Evolutionary conservation across 2,888 invertebrate species (phyloP), one percentile per base, ranked within the genome.

Genomic region (Harpagoxenus sublaevis): DNA sequence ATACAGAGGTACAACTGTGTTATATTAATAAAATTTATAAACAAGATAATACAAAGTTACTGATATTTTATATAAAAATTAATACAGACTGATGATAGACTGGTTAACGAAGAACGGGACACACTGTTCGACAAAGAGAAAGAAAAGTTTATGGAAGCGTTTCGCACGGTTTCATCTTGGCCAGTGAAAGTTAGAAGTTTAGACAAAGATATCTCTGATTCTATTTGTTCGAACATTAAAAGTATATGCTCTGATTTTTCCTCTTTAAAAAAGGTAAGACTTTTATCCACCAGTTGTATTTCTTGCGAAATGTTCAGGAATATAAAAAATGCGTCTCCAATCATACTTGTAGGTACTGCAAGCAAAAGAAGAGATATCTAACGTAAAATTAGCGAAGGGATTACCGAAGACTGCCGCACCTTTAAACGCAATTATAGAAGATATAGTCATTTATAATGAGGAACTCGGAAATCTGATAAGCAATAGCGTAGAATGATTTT

Each of bases 111-210:
- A 75, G 60, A 42, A 55, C 68, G 10, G 53, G 18, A 63, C 55
- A 66, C 2, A 18, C 63, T 79, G n/a, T 86, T 74, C 35, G 66
- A 85, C 63, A 65, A 62, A 48, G 75, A 83, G 23, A 78, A 78
- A 28, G 62, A 88, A 55, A 90, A 91, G 39, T 93, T 94, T 71
- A 68, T 91, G 28, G 84, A 89, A 87, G 82, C 87, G 9, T 93
- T 92, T 65, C 85, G 89, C 62, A 77, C 87, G 0, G 71, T 87
- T 48, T 71, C 79, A 23, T 86, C 84, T 8, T 90, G 86, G 86
- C 82, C 83, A 31, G 53, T 28, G 9, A 45, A 45, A 70, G 65
- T 70, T 23, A 18, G 39, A 10, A 66, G 55, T 55, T 53, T n/a
- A 74, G 62, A 12, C 18, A 74, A 66, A 65, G 83, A 42, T 65